Evolutionary conservation across 1,140 invertebrate species (phyloP).

Genomic region (Asbolus verrucosus): DNA sequence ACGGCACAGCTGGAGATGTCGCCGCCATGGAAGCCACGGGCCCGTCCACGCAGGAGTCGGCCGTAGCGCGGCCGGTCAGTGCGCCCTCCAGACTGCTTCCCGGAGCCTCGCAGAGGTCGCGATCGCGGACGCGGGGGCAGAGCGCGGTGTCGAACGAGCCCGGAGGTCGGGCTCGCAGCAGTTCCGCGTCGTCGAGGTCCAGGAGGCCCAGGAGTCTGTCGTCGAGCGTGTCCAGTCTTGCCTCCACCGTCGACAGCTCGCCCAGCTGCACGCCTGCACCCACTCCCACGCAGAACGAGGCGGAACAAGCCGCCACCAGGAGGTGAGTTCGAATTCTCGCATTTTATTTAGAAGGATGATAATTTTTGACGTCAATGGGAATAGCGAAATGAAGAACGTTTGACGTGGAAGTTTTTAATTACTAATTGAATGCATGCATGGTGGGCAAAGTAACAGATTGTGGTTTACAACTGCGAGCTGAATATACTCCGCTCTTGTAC

Average conservation of each 20-base stretch:
- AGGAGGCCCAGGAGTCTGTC: slow-evolving; percentile 60
- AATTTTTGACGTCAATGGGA: too few relatives aligned
- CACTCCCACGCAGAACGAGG: slow-evolving; percentile 22
- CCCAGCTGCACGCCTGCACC: slow-evolving; percentile 56
- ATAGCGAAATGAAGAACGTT: too few relatives aligned
- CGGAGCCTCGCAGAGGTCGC: slow-evolving; percentile 39
- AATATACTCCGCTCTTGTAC: too few relatives aligned
- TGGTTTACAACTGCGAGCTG: too few relatives aligned
- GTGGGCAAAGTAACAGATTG: too few relatives aligned
- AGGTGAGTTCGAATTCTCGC: slow-evolving; percentile 47
- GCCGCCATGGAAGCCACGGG: slow-evolving; percentile 34
- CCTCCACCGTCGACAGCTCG: slow-evolving; percentile 60
- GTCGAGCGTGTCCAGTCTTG: slow-evolving; percentile 61
- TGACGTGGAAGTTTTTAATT: too few relatives aligned
- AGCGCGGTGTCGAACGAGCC: slow-evolving; percentile 53
- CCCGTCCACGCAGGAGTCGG: background rate
- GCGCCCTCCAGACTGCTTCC: slow-evolving; percentile 59
- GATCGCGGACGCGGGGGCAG: slow-evolving; percentile 47
- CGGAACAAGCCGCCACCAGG: slow-evolving; percentile 40
- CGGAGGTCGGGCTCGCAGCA: slow-evolving; percentile 57
- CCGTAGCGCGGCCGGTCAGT: slow-evolving; percentile 57
- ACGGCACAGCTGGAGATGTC: slow-evolving; percentile 49
- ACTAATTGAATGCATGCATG: too few relatives aligned
- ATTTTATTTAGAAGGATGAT: too few relatives aligned
- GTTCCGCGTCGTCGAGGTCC: slow-evolving; percentile 60